A percentile compares a stretch with the other conserved stretches of the same genome.
Conservation (phyloP, 2,797 vertebrate species). For the Anolis apletophallus region DNA sequence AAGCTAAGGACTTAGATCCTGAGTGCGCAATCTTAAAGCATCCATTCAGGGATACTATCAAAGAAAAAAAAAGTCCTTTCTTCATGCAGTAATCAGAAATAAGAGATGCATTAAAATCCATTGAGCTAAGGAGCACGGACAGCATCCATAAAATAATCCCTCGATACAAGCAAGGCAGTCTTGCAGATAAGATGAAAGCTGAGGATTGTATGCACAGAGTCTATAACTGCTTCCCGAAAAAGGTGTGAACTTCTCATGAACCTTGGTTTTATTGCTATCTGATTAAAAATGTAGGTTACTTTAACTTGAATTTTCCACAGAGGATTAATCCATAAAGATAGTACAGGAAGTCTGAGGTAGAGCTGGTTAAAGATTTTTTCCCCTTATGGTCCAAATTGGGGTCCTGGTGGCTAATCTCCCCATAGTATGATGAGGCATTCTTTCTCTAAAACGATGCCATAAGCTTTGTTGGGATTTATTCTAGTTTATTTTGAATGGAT, state of each 20-base stretch:
- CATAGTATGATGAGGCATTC: too few relatives aligned
- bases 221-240: neutral
- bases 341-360: neutral
- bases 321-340: neutral
- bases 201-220: slow-evolving; percentile 16
- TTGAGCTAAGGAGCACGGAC: neutral
- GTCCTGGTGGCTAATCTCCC: too few relatives aligned
- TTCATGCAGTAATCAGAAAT: neutral
- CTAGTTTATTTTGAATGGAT: neutral
- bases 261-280: slow-evolving; percentile 31
- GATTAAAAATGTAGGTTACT: neutral
- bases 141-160: slow-evolving; percentile 18
- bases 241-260: slow-evolving; percentile 11
- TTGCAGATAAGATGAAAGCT: slow-evolving; percentile 11
- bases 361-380: neutral
- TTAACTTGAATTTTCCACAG: fast-evolving
- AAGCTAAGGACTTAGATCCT: slow-evolving; percentile 7
- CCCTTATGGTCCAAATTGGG: too few relatives aligned
- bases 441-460: too few relatives aligned
- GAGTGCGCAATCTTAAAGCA: neutral
- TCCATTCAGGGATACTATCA: slow-evolving; percentile 19
- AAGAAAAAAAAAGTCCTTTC: slow-evolving; percentile 45
- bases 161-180: slow-evolving; percentile 29
- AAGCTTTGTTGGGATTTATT: neutral
- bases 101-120: slow-evolving; percentile 30